Percentiles rank a stretch among this genome's conserved stretches.
Conservation (phyloP, 2,113 vertebrate species). For the Sphaerodactylus townsendi region DNA sequence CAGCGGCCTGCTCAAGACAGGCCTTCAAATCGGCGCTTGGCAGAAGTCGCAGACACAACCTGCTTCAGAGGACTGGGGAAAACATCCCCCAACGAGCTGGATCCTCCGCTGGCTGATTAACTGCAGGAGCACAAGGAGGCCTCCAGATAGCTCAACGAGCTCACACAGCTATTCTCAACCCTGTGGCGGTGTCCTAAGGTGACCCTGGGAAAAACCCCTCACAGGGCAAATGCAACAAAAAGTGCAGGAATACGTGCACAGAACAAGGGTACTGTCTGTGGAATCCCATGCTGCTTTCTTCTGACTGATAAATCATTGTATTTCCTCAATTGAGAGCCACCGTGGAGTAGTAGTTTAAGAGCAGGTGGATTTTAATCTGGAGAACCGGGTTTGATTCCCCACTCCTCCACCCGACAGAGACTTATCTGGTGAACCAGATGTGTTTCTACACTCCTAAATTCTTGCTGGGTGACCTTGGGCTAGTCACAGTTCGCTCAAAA, state of each 20-base stretch:
- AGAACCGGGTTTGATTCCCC: too few species aligned
- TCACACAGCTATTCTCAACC: neutral
- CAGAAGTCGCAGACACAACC: constrained; percentile 12
- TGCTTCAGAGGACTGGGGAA: neutral
- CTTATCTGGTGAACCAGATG: too few species aligned
- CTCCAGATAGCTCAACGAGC: fast-evolving
- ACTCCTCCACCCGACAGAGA: too few species aligned
- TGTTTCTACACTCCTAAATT: too few species aligned
- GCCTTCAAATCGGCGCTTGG: constrained; percentile 11
- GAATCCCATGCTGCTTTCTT: neutral
- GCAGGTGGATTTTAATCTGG: too few species aligned
- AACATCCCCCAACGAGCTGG: neutral
- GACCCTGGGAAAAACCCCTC: neutral
- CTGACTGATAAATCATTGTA: too few species aligned
- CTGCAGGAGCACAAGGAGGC: neutral
- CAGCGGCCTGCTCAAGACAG: neutral
- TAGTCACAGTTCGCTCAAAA: too few species aligned
- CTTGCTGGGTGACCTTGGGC: too few species aligned
- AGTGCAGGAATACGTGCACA: too few species aligned
- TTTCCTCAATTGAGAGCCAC: too few species aligned
- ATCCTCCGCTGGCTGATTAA: neutral
- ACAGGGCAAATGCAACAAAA: neutral
- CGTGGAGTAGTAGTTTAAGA: too few species aligned
- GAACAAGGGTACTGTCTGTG: neutral
- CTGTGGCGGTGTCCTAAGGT: neutral